These are phyloP conservation scores for Embidobia sp. DNA, from an alignment of 2,888 invertebrate genomes.

Conservation along the genomic window DNA sequence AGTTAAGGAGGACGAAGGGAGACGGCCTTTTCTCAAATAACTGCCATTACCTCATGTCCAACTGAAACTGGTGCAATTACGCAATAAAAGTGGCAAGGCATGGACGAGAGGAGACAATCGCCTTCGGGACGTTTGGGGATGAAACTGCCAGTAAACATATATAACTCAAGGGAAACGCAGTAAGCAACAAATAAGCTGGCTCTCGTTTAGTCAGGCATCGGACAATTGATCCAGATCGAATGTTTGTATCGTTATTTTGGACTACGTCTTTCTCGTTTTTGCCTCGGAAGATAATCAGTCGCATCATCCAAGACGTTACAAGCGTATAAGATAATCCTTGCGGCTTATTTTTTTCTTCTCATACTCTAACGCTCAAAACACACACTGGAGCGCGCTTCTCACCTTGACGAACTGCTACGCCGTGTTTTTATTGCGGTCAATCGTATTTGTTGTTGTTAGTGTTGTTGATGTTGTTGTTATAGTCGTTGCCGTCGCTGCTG, in stretches of 20 bases:
- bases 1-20: conserved; percentile 26
- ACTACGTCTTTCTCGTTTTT: conserved; percentile 55
- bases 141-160: conserved; percentile 56
- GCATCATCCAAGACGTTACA: conserved; percentile 59
- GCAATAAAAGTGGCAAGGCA: conserved; percentile 37
- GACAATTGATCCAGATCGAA: conserved; percentile 40
- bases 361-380: conserved; percentile 60
- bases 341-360: conserved; percentile 61
- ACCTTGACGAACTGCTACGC: conserved; percentile 60
- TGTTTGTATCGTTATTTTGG: conserved; percentile 51
- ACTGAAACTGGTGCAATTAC: conserved; percentile 37
- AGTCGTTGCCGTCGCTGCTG: conserved; percentile 21
- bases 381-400: conserved; percentile 64
- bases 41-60: conserved; percentile 74
- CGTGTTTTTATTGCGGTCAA: conserved; percentile 48
- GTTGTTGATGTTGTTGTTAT: conserved; percentile 60
- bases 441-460: conserved; percentile 57
- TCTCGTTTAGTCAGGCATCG: conserved; percentile 36
- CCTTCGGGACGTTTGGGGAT: conserved; percentile 37
- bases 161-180: conserved; percentile 13
- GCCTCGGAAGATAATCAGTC: conserved; percentile 63
- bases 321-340: conserved; percentile 63
- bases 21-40: conserved; percentile 73
- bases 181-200: conserved; percentile 35
- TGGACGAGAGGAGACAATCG: conserved; percentile 57